Percentiles rank a stretch among this genome's conserved stretches.
Conservation (phyloP, 2,113 vertebrate species). For the Phrynosoma platyrhinos region DNA sequence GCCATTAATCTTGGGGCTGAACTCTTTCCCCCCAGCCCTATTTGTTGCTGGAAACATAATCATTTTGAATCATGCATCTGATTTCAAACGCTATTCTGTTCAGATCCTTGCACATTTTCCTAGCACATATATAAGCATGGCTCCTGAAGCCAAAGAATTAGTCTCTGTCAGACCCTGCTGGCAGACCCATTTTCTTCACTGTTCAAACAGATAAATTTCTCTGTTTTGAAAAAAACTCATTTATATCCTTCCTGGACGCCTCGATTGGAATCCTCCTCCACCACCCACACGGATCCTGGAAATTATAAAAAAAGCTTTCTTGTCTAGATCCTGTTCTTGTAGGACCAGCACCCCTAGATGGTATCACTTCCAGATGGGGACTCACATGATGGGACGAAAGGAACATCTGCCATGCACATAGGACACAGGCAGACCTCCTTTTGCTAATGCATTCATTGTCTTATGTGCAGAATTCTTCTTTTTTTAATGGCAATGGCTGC, state of each 20-base stretch:
- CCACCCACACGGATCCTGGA: background rate
- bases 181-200: background rate
- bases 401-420: background rate
- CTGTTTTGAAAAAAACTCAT: background rate
- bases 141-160: conserved; percentile 12
- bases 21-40: background rate
- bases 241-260: background rate
- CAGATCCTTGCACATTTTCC: background rate
- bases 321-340: background rate
- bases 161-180: conserved; percentile 8
- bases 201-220: background rate
- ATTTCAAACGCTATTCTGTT: background rate
- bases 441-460: background rate
- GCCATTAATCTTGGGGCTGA: background rate
- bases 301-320: background rate
- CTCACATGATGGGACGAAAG: background rate
- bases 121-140: background rate
- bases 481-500: background rate
- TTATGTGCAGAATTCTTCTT: background rate
- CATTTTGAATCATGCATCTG: background rate
- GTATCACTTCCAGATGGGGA: background rate
- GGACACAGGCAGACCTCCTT: background rate
- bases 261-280: background rate
- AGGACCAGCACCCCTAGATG: background rate
- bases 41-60: background rate